phyloP scores from a whole-genome alignment of 2,888 invertebrate species.

The Adelognathus sp. region DNA sequence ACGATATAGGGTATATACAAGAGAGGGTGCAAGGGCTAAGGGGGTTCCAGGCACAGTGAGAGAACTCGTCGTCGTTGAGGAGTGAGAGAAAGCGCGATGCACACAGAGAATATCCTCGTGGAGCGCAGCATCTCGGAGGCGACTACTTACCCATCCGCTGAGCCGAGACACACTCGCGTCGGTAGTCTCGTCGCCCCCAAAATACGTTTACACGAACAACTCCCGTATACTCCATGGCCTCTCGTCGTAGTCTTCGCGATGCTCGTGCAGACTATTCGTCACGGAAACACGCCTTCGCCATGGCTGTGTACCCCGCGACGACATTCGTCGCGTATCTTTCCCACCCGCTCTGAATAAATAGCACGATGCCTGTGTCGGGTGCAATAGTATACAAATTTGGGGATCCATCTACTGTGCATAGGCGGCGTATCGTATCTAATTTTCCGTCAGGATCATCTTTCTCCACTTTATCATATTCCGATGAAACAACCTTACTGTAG shows the following conservation, averaged over 20 bases:
- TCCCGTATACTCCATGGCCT: slow-evolving; percentile 1
- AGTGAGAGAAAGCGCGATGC: too few relatives aligned
- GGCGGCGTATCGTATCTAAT: slow-evolving; percentile 45
- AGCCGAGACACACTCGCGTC: slow-evolving; percentile 61
- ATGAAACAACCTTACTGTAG: neutral
- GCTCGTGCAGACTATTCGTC: slow-evolving; percentile 59
- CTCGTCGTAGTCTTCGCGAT: slow-evolving; percentile 31
- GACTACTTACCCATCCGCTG: slow-evolving; percentile 59
- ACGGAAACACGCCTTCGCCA: slow-evolving; percentile 59
- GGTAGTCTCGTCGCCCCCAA: slow-evolving; percentile 60
- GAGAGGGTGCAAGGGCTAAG: neutral
- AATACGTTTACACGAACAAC: slow-evolving; percentile 57
- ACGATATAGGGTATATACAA: neutral
- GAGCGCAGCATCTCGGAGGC: slow-evolving; percentile 50
- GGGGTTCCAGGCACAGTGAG: slow-evolving; percentile 17
- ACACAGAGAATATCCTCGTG: slow-evolving; percentile 54
- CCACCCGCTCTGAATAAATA: slow-evolving; percentile 49
- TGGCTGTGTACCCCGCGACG: neutral
- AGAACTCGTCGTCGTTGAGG: slow-evolving; percentile 44
- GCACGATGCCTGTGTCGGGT: slow-evolving; percentile 47
- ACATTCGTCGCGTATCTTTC: slow-evolving; percentile 27
- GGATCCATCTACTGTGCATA: slow-evolving; percentile 51
- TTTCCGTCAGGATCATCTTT: slow-evolving; percentile 38
- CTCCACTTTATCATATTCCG: slow-evolving; percentile 20
- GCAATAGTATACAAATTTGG: slow-evolving; percentile 59